A percentile compares a stretch with the other conserved stretches of the same genome.
Evolutionary conservation across 1,140 invertebrate species (phyloP).

Genomic region (Cephus cinctus): DNA sequence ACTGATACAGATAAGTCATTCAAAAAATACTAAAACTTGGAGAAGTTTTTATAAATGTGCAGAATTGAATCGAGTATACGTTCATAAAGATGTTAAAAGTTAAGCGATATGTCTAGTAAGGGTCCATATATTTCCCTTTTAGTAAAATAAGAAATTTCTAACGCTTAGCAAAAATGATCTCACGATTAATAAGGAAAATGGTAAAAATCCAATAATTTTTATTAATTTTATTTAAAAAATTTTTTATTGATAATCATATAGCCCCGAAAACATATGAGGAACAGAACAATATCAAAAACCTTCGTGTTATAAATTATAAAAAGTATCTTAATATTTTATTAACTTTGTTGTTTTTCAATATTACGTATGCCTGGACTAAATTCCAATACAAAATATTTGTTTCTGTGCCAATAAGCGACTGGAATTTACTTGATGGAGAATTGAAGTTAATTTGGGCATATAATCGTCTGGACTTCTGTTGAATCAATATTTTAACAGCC

Average conservation of each 20-base stretch:
- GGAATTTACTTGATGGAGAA: not conserved
- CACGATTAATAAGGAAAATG: too few relatives aligned
- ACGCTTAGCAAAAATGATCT: not conserved
- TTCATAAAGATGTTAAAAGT: not conserved
- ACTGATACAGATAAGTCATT: not conserved
- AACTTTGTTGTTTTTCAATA: too few relatives aligned
- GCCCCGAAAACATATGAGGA: too few relatives aligned
- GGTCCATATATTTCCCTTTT: not conserved
- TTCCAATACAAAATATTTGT: not conserved
- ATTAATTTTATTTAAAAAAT: too few relatives aligned
- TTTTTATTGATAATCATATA: slow-evolving; percentile 5
- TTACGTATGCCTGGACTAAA: too few relatives aligned
- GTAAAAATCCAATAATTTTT: too few relatives aligned
- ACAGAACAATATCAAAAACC: not conserved
- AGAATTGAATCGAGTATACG: not conserved
- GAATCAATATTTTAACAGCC: not conserved
- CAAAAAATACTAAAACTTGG: slow-evolving; percentile 10
- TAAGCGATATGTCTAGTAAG: not conserved
- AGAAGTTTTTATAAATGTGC: not conserved
- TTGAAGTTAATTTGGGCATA: not conserved
- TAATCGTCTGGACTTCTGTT: not conserved
- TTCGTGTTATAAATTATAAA: not conserved
- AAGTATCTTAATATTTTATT: not conserved
- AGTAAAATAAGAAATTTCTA: not conserved
- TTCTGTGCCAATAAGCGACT: not conserved